Evolutionary conservation across 2,888 invertebrate genomes (phyloP).

Genomic region (Brachynemurus nebulosus): DNA sequence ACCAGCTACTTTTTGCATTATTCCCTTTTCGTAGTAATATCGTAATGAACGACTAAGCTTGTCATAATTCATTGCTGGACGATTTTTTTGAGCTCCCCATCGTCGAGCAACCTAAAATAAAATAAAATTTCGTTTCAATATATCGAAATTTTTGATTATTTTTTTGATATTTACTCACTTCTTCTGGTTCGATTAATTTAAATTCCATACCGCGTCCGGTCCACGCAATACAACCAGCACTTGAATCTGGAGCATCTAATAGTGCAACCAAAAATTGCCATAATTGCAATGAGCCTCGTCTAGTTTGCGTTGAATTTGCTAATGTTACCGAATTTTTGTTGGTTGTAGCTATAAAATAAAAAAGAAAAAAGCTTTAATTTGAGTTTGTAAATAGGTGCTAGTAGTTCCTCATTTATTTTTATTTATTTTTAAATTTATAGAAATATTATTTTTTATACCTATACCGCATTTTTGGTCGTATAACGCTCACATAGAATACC

Average conservation of each 20-base stretch:
- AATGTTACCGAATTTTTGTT: neutral
- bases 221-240: conserved; percentile 82
- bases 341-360: conserved; percentile 2
- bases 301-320: conserved; percentile 1
- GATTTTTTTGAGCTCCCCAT: conserved; percentile 93
- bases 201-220: conserved; percentile 92
- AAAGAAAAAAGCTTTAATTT: too few relatives aligned
- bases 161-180: too few relatives aligned
- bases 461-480: too few relatives aligned
- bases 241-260: conserved; percentile 49
- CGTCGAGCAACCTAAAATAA: conserved; percentile 67
- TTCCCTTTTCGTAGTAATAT: conserved; percentile 98
- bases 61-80: conserved; percentile 96
- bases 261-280: conserved; percentile 91
- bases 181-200: conserved; percentile 90
- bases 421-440: too few relatives aligned
- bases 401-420: too few relatives aligned
- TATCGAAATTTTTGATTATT: neutral
- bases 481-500: too few relatives aligned
- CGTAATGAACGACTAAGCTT: conserved; percentile 84
- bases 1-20: conserved; percentile 95
- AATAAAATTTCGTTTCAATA: neutral
- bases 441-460: too few relatives aligned
- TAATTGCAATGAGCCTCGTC: conserved; percentile 78
- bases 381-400: too few relatives aligned